Evolutionary conservation across 2,888 invertebrate species (phyloP).

Genomic region (Tetramorium bicarinatum): DNA sequence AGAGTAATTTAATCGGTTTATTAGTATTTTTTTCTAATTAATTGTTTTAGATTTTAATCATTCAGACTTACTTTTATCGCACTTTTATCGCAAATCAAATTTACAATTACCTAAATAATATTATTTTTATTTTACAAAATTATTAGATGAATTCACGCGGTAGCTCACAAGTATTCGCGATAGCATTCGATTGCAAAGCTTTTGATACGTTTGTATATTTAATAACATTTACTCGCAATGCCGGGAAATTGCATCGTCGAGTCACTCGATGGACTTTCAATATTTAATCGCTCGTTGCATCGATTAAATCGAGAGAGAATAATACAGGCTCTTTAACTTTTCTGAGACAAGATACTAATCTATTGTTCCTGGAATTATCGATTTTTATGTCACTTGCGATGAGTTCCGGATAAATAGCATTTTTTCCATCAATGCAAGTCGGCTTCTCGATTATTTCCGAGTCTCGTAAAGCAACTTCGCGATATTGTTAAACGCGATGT

Average conservation of each 20-base stretch:
- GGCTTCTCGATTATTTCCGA: conserved; percentile 37
- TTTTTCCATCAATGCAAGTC: background rate
- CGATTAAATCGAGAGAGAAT: background rate
- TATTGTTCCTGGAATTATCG: conserved; percentile 15
- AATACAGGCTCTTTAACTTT: background rate
- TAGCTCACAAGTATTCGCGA: background rate
- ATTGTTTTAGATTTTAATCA: background rate
- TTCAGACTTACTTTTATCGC: background rate
- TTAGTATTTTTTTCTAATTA: background rate
- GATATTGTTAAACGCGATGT: conserved; percentile 45
- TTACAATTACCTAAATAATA: background rate
- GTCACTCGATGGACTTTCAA: conserved; percentile 2
- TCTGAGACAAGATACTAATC: conserved; percentile 6
- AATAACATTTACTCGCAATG: background rate
- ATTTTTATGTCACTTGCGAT: conserved; percentile 10
- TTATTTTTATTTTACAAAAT: background rate
- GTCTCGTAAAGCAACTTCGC: conserved; percentile 34
- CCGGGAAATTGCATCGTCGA: background rate
- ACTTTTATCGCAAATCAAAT: background rate
- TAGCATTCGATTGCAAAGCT: conserved; percentile 9
- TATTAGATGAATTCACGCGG: background rate
- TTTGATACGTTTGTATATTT: conserved; percentile 26
- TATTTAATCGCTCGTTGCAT: conserved; percentile 25
- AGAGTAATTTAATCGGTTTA: background rate
- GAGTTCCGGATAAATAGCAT: background rate